Percentiles rank a stretch among this genome's conserved stretches.
These are phyloP conservation scores for Parasteatoda tepidariorum DNA, from an alignment of 1,140 invertebrate species.

Conservation along the genomic window DNA sequence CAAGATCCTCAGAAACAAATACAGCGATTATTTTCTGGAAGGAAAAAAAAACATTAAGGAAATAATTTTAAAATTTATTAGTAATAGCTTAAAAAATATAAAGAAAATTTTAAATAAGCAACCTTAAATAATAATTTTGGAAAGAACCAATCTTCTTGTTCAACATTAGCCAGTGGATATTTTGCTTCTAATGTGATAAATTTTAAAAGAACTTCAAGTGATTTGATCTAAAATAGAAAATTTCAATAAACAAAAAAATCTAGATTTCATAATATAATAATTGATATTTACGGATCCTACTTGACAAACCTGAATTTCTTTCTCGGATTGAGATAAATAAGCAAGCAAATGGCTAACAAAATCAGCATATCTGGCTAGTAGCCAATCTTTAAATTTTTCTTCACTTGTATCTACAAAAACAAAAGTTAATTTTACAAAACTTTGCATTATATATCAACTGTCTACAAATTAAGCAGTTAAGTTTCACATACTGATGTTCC, in stretches of 20 bases:
- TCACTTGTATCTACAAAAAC: slow-evolving; percentile 18
- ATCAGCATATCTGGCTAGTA: slow-evolving; percentile 17
- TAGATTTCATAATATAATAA: no score
- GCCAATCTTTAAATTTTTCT: slow-evolving; percentile 22
- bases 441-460: no score
- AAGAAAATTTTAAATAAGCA: not conserved
- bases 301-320: slow-evolving; percentile 16
- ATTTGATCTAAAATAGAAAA: not conserved
- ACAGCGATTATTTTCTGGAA: slow-evolving; percentile 70
- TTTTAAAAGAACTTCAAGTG: slow-evolving; percentile 4
- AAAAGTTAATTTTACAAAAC: no score
- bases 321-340: slow-evolving; percentile 5
- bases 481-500: no score
- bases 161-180: not conserved
- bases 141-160: slow-evolving; percentile 1
- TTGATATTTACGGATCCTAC: no score
- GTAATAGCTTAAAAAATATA: not conserved
- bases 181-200: slow-evolving; percentile 7
- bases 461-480: no score
- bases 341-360: slow-evolving; percentile 1
- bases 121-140: slow-evolving; percentile 15
- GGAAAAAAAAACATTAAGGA: not conserved
- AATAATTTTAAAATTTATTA: no score
- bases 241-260: not conserved
- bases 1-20: slow-evolving; percentile 72